phyloP scores from a whole-genome alignment of 2,888 invertebrate species.

The Caenorhabditis afra region DNA sequence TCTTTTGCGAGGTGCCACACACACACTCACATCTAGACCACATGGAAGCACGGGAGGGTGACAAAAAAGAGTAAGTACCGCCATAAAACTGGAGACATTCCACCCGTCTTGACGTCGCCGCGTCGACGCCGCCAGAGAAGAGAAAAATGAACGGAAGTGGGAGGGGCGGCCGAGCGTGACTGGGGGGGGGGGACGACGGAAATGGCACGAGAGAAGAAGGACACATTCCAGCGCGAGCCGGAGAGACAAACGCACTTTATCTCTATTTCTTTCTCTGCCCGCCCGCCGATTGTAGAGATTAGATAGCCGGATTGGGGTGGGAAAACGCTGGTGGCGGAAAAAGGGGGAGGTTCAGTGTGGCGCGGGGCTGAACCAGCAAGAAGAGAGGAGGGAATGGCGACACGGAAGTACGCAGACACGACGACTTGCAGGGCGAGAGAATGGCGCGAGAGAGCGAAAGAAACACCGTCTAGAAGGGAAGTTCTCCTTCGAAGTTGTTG shows the following conservation, averaged over 20 bases:
- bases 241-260: too few species aligned
- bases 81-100: slow-evolving; percentile 52
- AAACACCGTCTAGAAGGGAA: slow-evolving; percentile 4
- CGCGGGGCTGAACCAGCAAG: not conserved
- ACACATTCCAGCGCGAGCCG: not conserved
- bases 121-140: slow-evolving; percentile 17
- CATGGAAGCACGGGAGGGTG: slow-evolving; percentile 12
- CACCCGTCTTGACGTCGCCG: slow-evolving; percentile 24
- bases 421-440: not conserved
- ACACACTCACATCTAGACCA: slow-evolving; percentile 2
- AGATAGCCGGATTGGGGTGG: too few species aligned
- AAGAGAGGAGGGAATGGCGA: not conserved
- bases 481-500: not conserved
- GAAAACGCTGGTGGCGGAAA: too few species aligned
- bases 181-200: not conserved
- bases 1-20: slow-evolving; percentile 2
- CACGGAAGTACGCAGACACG: slow-evolving; percentile 12
- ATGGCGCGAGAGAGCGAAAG: not conserved
- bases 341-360: too few species aligned
- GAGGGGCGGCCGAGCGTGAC: slow-evolving; percentile 1
- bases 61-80: slow-evolving; percentile 42
- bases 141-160: slow-evolving; percentile 48
- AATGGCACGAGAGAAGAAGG: not conserved
- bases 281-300: too few species aligned
- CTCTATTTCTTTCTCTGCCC: too few species aligned